A percentile compares a stretch with the other conserved stretches of the same genome.
These are phyloP conservation scores for Neuroterus valhalla DNA, from an alignment of 1,140 invertebrate genomes.

Conservation along the genomic window DNA sequence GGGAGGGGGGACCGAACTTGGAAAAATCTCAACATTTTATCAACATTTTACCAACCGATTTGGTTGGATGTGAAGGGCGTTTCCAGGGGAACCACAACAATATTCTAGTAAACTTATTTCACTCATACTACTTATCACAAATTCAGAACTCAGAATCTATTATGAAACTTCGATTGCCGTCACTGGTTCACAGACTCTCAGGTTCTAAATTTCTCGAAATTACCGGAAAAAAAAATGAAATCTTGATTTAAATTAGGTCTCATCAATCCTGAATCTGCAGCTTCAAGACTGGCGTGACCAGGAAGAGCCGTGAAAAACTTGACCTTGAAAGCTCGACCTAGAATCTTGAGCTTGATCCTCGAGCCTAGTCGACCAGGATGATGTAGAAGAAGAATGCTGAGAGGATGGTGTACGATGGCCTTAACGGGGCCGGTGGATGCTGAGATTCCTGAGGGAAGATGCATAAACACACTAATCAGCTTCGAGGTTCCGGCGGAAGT, in stretches of 20 bases:
- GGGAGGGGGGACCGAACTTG: no score
- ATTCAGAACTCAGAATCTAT: not conserved
- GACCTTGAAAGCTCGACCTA: slow-evolving; percentile 31
- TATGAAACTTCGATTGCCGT: not conserved
- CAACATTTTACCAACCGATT: no score
- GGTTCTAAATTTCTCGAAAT: not conserved
- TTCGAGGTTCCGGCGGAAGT: slow-evolving; percentile 56
- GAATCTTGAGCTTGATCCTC: slow-evolving; percentile 2
- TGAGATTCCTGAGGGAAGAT: slow-evolving; percentile 47
- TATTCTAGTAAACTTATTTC: no score
- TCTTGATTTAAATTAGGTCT: slow-evolving; percentile 9
- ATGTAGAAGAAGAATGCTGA: slow-evolving; percentile 10
- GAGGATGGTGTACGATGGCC: slow-evolving; percentile 28
- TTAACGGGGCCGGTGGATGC: slow-evolving; percentile 33
- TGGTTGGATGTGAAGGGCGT: no score
- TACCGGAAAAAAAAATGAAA: not conserved
- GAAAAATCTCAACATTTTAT: no score
- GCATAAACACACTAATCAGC: slow-evolving; percentile 71
- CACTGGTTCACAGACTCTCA: slow-evolving; percentile 13
- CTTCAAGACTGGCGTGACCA: not conserved
- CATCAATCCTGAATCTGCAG: not conserved
- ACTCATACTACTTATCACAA: not conserved
- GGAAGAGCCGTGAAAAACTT: slow-evolving; percentile 37
- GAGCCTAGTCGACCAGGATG: not conserved
- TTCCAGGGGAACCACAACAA: no score